Evolutionary conservation across 2,888 invertebrate species (phyloP).

Genomic region (Polyommatus iphigenia): DNA sequence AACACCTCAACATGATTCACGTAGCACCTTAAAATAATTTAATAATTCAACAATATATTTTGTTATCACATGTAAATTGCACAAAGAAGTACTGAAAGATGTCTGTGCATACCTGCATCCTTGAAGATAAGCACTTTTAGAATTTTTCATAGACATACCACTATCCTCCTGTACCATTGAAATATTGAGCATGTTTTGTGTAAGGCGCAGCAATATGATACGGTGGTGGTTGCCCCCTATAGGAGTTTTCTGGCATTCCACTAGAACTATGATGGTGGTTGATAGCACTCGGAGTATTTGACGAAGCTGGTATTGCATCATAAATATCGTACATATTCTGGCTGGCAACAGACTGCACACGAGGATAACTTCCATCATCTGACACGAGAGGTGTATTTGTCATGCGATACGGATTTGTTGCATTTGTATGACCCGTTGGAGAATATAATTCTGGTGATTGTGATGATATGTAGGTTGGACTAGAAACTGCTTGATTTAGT

Average conservation of each 20-base stretch:
- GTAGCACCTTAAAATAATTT: conserved; percentile 73
- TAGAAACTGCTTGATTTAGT: conserved; percentile 53
- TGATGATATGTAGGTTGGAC: conserved; percentile 71
- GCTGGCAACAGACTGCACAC: conserved; percentile 68
- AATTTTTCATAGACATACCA: conserved; percentile 51
- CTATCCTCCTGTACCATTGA: conserved; percentile 78
- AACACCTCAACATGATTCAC: conserved; percentile 57
- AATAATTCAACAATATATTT: conserved; percentile 49
- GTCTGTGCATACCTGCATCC: conserved; percentile 44
- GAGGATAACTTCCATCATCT: conserved; percentile 74
- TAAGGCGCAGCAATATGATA: conserved; percentile 92
- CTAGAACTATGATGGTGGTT: conserved; percentile 69
- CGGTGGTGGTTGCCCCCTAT: conserved; percentile 85
- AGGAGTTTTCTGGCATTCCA: conserved; percentile 62
- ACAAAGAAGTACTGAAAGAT: conserved; percentile 56
- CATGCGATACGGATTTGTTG: conserved; percentile 75
- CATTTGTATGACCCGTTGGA: conserved; percentile 74
- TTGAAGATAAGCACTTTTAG: conserved; percentile 42
- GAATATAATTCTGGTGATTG: conserved; percentile 74
- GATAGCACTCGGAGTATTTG: conserved; percentile 65
- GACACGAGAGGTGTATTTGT: conserved; percentile 73
- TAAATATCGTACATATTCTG: conserved; percentile 76
- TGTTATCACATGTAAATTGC: conserved; percentile 76
- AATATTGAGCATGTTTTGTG: conserved; percentile 88
- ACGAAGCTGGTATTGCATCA: conserved; percentile 67